A percentile compares a stretch with the other conserved stretches of the same genome.
phyloP scores from a whole-genome alignment of 2,797 vertebrate genomes.

The Eulemur rubriventer region DNA sequence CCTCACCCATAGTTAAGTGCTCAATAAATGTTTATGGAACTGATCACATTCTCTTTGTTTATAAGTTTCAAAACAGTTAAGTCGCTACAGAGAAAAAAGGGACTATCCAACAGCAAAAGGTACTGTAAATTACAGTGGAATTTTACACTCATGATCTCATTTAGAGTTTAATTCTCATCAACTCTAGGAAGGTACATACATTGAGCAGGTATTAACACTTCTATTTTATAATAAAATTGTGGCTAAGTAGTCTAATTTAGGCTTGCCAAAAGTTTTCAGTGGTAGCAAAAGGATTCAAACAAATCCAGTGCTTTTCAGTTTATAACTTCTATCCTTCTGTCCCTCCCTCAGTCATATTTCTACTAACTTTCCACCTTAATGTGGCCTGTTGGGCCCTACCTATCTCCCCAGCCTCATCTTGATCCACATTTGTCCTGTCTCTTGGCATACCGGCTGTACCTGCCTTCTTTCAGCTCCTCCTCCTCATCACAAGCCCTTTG shows the following conservation, averaged over 20 bases:
- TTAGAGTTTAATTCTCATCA: conserved; percentile 45
- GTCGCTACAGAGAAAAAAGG: conserved; percentile 8
- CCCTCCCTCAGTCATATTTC: background rate
- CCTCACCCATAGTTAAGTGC: conserved; percentile 23
- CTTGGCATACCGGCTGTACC: background rate
- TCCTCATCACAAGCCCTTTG: background rate
- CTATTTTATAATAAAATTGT: background rate
- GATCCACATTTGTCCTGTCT: conserved; percentile 4
- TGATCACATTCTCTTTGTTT: conserved; percentile 28
- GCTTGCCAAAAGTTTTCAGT: conserved; percentile 3
- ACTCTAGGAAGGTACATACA: background rate
- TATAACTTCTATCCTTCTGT: background rate
- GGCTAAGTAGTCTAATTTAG: background rate
- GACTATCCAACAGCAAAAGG: conserved; percentile 18
- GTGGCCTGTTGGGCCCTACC: background rate
- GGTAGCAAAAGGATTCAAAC: background rate
- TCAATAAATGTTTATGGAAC: conserved; percentile 59
- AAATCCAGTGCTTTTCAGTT: background rate
- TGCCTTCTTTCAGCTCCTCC: conserved; percentile 22
- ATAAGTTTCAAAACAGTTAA: conserved; percentile 47
- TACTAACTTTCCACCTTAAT: background rate
- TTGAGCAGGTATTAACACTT: background rate
- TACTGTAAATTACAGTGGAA: background rate
- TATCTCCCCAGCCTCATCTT: background rate
- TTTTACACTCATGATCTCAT: background rate